Conservation (phyloP, 2,113 vertebrate genomes). For the Myotis brandtii region DNA sequence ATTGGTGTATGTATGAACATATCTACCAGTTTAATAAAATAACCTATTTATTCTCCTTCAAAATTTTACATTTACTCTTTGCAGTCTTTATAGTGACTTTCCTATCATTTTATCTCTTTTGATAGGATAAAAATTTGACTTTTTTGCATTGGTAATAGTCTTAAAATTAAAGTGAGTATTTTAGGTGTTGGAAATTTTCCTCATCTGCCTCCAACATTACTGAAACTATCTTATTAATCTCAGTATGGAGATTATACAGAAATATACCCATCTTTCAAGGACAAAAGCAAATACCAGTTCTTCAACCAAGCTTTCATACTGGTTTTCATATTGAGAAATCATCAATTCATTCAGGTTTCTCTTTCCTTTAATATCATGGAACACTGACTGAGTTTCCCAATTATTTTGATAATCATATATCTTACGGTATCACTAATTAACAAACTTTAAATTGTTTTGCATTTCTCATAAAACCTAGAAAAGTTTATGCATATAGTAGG, state of each 20-base stretch:
- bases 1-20: neutral
- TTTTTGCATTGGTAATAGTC: neutral
- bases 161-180: slow-evolving; percentile 6
- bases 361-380: slow-evolving; percentile 30
- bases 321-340: neutral
- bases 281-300: slow-evolving; percentile 27
- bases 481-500: neutral
- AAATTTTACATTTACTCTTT: slow-evolving; percentile 8
- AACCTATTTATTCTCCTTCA: neutral
- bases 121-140: neutral
- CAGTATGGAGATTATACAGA: neutral
- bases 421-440: neutral
- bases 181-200: neutral
- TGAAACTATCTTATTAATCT: neutral
- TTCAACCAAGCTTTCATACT: slow-evolving; percentile 38
- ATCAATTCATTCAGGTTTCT: slow-evolving; percentile 53
- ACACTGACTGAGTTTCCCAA: neutral
- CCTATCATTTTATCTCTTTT: neutral
- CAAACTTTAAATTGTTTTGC: slow-evolving; percentile 18
- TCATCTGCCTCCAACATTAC: neutral
- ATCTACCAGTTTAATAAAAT: neutral
- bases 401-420: slow-evolving; percentile 55
- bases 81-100: neutral
- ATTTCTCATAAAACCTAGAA: slow-evolving; percentile 31
- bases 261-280: slow-evolving; percentile 29